Base-by-base conservation (phyloP, 2,888 invertebrate species). In the Ennomos fuscantarius region DNA sequence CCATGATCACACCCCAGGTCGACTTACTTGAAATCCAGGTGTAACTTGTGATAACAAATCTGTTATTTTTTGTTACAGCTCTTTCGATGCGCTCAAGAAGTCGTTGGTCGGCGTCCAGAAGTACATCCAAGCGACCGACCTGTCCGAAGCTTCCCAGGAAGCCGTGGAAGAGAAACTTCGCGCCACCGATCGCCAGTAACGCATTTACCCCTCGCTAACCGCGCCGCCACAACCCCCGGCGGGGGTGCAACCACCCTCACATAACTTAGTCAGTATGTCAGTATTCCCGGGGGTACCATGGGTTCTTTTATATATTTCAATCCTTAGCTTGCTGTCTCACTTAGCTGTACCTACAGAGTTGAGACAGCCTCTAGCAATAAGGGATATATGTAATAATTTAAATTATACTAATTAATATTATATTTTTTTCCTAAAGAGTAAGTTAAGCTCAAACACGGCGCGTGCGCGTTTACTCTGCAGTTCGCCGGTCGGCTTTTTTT, bases 11-110 rank as follows among this genome's bases (percentile, higher is more conserved):
- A n/a, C n/a, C n/a, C n/a, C n/a, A n/a, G n/a, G n/a, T n/a, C n/a
- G n/a, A n/a, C n/a, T n/a, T n/a, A n/a, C n/a, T n/a, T n/a, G n/a
- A n/a, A n/a, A n/a, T n/a, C n/a, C n/a, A n/a, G n/a, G n/a, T n/a
- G n/a, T n/a, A n/a, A n/a, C n/a, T n/a, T n/a, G n/a, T n/a, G n/a
- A n/a, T 24, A 24, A 24, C 24, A 24, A 24, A 24, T 6, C 24
- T 24, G 24, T 24, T 24, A 6, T 6, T 6, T n/a, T 6, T 63
- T 66, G 47, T 73, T 60, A 59, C 88, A 98, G 98, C 94, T 99
- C 99, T 76, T 99, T 99, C 84, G 98, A 99, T 92, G 99, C 99
- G 81, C 94, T 99, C 87, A 99, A 99, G 94, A 98, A 98, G 89
- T 97, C 98, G 63, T 94, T 99, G 86, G 98, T 98, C 66, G 99